A percentile compares a stretch with the other conserved stretches of the same genome.
Conservation (phyloP, 2,113 vertebrate genomes). For the Carollia perspicillata region DNA sequence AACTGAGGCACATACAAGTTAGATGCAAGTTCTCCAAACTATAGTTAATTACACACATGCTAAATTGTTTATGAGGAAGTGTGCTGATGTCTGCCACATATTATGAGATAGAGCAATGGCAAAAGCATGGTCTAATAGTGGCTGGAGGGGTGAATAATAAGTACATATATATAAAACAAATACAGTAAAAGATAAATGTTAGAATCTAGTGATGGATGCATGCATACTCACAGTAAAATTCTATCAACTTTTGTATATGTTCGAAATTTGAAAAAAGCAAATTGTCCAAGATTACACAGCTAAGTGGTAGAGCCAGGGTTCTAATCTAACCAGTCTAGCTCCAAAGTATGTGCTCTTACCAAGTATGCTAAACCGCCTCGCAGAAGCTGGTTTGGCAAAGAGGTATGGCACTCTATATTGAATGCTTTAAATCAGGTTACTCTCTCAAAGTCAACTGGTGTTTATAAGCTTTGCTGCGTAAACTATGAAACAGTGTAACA, state of each 20-base stretch:
- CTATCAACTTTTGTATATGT: neutral
- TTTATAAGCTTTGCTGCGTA: neutral
- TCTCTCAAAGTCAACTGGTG: slow-evolving; percentile 7
- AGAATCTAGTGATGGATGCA: neutral
- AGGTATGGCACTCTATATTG: neutral
- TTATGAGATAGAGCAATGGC: neutral
- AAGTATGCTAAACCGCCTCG: neutral
- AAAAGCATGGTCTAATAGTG: neutral
- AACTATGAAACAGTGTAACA: neutral
- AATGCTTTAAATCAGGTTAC: neutral
- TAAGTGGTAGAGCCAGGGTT: neutral
- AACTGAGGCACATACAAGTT: neutral
- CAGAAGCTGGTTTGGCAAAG: neutral
- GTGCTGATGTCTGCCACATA: neutral
- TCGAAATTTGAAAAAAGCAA: neutral
- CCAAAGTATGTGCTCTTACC: neutral
- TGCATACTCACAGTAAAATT: neutral
- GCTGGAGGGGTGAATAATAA: neutral
- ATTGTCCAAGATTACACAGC: neutral
- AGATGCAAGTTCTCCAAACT: neutral
- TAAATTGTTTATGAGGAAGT: neutral
- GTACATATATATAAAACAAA: neutral
- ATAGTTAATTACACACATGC: neutral
- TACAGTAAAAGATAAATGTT: neutral
- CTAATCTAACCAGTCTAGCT: neutral